phyloP scores from a whole-genome alignment of 1,140 invertebrate species.

The Drosophila carrolli region DNA sequence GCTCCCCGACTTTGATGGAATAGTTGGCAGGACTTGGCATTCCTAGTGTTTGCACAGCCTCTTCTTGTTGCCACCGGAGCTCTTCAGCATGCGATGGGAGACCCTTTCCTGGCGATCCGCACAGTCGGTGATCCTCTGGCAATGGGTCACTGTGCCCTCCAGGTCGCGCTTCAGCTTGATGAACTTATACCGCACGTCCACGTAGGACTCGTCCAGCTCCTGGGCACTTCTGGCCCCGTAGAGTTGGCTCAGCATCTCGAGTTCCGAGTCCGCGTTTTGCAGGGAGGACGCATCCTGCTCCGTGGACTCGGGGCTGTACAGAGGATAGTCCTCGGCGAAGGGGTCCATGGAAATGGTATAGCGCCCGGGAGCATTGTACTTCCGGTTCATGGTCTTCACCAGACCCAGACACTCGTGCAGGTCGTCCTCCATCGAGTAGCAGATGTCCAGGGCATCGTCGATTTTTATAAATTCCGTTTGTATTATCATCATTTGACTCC shows the following conservation, averaged over 20 bases:
- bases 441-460: slow-evolving; percentile 50
- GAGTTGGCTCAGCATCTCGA: background rate
- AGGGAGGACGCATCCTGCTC: slow-evolving; percentile 1
- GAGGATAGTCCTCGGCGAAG: background rate
- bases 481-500: background rate
- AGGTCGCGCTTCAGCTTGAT: slow-evolving; percentile 53
- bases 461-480: slow-evolving; percentile 45
- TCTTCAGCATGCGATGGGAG: slow-evolving; percentile 31
- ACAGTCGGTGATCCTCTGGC: slow-evolving; percentile 29
- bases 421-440: slow-evolving; percentile 26
- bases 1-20: slow-evolving; percentile 31
- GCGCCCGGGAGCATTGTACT: slow-evolving; percentile 46
- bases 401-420: slow-evolving; percentile 30
- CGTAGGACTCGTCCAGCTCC: slow-evolving; percentile 44
- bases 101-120: slow-evolving; percentile 33
- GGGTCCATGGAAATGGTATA: slow-evolving; percentile 12
- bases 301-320: background rate
- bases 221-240: slow-evolving; percentile 32
- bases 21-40: slow-evolving; percentile 9
- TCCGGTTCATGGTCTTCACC: slow-evolving; percentile 45
- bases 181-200: slow-evolving; percentile 52
- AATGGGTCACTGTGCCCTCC: slow-evolving; percentile 23
- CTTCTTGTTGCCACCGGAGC: slow-evolving; percentile 10
- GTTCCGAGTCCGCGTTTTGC: slow-evolving; percentile 6
- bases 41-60: slow-evolving; percentile 39